Evolutionary conservation across 2,797 vertebrate species (phyloP).

Genomic region (Siniperca obscura): DNA sequence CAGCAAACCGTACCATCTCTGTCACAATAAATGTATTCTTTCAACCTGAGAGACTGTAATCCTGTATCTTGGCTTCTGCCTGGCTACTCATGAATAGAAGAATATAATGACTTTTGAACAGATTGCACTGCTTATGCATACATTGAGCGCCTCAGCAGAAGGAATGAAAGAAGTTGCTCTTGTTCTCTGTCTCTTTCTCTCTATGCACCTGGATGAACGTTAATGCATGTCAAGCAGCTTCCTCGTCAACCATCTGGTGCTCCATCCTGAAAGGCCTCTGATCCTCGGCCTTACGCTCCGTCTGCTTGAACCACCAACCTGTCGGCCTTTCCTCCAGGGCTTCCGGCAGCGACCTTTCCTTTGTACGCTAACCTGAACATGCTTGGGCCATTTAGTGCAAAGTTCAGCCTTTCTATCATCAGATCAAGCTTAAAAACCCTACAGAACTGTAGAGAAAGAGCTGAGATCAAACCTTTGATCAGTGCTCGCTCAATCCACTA

Average conservation of each 20-base stretch:
- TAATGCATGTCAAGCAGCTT: constrained; percentile 74
- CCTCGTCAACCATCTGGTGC: constrained; percentile 63
- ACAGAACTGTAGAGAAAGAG: not conserved
- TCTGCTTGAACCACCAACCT: constrained; percentile 34
- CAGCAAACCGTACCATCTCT: constrained; percentile 1
- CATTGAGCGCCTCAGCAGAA: constrained; percentile 29
- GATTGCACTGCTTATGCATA: constrained; percentile 54
- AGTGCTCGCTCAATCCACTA: not conserved
- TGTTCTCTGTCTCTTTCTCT: constrained; percentile 22
- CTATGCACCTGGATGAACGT: constrained; percentile 50
- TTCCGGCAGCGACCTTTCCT: constrained; percentile 28
- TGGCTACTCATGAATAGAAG: constrained; percentile 72
- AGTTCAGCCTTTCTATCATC: constrained; percentile 12
- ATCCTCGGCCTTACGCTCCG: constrained; percentile 35
- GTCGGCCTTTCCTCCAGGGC: constrained; percentile 12
- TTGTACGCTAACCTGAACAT: constrained; percentile 10
- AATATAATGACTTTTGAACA: constrained; percentile 75
- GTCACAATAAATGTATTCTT: constrained; percentile 44
- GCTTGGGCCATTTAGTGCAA: not conserved
- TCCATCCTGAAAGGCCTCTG: constrained; percentile 43
- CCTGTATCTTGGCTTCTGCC: constrained; percentile 50
- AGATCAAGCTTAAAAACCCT: constrained; percentile 4
- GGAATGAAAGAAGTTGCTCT: constrained; percentile 41
- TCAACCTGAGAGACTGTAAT: constrained; percentile 36
- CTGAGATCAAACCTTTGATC: constrained; percentile 9